Percentiles rank a stretch among this genome's conserved stretches.
These are phyloP conservation scores for Nannoperca obscura DNA, from an alignment of 2,797 vertebrate species.

Conservation along the genomic window DNA sequence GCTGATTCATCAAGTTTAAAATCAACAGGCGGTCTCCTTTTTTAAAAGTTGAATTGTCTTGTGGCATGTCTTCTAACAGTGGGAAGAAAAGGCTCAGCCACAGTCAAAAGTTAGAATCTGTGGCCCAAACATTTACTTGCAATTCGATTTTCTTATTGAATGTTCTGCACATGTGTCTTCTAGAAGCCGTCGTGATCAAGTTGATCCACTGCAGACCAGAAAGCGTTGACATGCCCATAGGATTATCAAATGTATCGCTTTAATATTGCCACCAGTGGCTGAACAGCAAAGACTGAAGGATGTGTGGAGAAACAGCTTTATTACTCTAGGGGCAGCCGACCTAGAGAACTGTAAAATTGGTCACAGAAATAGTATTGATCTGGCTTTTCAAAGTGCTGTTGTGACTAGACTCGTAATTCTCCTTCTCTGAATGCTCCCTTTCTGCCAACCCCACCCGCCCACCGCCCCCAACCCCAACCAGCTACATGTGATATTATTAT, in stretches of 20 bases:
- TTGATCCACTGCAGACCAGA: conserved; percentile 31
- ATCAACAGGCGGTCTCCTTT: background rate
- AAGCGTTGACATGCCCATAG: conserved; percentile 20
- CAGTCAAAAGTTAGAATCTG: conserved; percentile 1
- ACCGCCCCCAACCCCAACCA: background rate
- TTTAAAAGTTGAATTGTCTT: background rate
- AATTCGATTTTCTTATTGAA: background rate
- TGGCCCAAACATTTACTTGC: background rate
- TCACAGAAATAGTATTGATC: conserved; percentile 81
- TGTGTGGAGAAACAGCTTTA: conserved; percentile 75
- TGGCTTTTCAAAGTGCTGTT: conserved; percentile 67
- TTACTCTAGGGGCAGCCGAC: conserved; percentile 69
- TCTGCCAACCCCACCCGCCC: conserved; percentile 8
- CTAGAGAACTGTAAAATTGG: conserved; percentile 80
- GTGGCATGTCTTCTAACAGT: background rate
- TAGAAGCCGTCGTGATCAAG: background rate
- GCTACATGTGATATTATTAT: conserved; percentile 38
- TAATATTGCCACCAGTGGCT: conserved; percentile 46
- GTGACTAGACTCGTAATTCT: conserved; percentile 77
- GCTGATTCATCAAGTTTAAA: conserved; percentile 42
- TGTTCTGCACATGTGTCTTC: background rate
- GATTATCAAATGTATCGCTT: conserved; percentile 46
- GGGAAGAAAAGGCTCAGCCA: background rate
- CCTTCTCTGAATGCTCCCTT: conserved; percentile 50
- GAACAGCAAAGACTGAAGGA: conserved; percentile 45